phyloP scores from a whole-genome alignment of 2,797 vertebrate species.

The Ammospiza maritima region DNA sequence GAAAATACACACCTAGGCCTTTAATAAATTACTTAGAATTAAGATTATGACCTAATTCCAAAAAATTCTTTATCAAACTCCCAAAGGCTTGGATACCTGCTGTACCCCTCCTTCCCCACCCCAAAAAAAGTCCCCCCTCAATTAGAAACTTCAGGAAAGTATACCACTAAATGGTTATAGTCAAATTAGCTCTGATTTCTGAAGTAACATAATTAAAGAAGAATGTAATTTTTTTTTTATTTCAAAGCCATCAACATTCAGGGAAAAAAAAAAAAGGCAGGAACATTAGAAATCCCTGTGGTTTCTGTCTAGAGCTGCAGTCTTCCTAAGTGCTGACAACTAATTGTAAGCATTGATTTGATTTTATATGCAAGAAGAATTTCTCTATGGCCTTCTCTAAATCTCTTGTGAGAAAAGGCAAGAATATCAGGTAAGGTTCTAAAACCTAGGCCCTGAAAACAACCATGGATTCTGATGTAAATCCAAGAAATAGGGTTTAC shows the following conservation, averaged over 20 bases:
- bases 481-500: background rate
- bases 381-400: background rate
- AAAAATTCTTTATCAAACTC: background rate
- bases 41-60: background rate
- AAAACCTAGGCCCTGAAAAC: background rate
- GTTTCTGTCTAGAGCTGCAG: background rate
- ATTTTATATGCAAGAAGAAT: background rate
- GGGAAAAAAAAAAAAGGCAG: background rate
- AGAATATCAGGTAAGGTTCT: background rate
- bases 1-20: background rate
- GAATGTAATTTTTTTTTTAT: background rate
- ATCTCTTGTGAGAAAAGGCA: background rate
- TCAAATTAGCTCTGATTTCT: background rate
- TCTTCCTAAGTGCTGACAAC: background rate
- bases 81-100: background rate
- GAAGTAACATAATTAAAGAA: background rate
- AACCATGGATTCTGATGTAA: background rate
- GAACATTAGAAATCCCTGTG: background rate
- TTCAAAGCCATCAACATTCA: background rate
- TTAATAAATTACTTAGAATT: background rate
- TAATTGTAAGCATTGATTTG: background rate
- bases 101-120: accelerated
- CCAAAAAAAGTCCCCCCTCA: background rate
- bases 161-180: background rate
- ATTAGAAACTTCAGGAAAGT: background rate